Base-by-base conservation (phyloP, 2,797 vertebrate species). In the Setipinna tenuifilis region DNA sequence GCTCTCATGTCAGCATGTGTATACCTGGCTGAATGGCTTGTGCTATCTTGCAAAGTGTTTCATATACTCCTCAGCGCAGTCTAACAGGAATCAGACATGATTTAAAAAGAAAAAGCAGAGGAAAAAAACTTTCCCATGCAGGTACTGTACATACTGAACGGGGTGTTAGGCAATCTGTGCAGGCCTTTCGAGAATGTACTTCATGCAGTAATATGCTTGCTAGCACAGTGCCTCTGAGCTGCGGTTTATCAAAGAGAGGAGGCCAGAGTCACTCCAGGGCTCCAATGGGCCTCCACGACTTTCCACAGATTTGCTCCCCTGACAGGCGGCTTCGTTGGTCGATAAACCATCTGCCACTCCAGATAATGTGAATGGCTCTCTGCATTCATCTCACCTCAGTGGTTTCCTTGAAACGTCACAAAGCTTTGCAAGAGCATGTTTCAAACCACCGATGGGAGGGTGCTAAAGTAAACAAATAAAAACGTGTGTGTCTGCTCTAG, bases 291-390 rank as follows among this genome's bases (percentile, higher is more conserved):
- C 61, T 75, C 28, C 23, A 46, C 85, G 65, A 82, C 54, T 75
- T 68, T 85, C 28, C 58, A 85, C 57, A 83, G 35, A 9, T 44
- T 44, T 4, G 75, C 59, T 57, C 21, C 61, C 83, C 23, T 44
- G 48, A 84, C 54, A 80, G 84, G 44, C 80, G 50, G 57, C 19
- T 58, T 28, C 7, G 71, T 82, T 84, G 41, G 82, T 88, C 28
- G 61, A 61, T 81, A 83, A 82, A 85, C 65, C 81, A 61, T 83
- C 28, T 61, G 71, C 28, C 84, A 54, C 9, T 83, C 71, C 28
- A 81, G 88, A 89, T 87, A 85, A 88, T 84, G 28, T 48, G 48
- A 35, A 83, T 81, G 82, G 61, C 87, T 81, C 84, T 89, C 19
- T 16, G 1, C 9, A 44, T 78, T 44, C 35, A 82, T 87, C 84